phyloP scores from a whole-genome alignment of 1,140 invertebrate species.

The Eueides isabella region DNA sequence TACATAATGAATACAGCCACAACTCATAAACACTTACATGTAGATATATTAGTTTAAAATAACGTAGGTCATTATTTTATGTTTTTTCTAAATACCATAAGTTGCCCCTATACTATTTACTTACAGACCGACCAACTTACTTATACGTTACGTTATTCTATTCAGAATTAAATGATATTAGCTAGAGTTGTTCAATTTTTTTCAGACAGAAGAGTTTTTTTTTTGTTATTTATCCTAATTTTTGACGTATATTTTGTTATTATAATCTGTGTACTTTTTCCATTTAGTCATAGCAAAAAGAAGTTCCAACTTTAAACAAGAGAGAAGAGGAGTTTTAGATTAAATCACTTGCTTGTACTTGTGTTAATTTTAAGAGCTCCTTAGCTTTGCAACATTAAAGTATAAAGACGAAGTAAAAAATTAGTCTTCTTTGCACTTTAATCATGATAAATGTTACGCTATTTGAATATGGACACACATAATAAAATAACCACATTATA shows the following conservation, averaged over 20 bases:
- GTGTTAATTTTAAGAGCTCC: constrained; percentile 9
- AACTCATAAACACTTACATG: constrained; percentile 1
- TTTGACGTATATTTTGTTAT: background rate
- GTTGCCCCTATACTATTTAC: background rate
- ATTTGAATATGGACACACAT: constrained; percentile 34
- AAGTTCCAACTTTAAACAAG: background rate
- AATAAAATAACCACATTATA: constrained; percentile 18
- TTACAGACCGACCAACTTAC: background rate
- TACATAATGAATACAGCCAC: background rate
- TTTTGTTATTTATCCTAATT: background rate
- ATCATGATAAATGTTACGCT: constrained; percentile 11
- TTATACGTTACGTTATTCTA: background rate
- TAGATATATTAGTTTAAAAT: background rate
- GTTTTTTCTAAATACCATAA: background rate
- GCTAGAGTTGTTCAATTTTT: constrained; percentile 2
- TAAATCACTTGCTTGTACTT: constrained; percentile 10
- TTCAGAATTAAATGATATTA: background rate
- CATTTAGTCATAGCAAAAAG: constrained; percentile 9
- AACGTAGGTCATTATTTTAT: background rate
- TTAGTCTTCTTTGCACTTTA: constrained; percentile 24
- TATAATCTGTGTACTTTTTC: constrained; percentile 13
- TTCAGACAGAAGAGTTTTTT: constrained; percentile 12
- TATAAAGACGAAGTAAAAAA: constrained; percentile 12
- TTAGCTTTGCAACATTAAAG: constrained; percentile 12
- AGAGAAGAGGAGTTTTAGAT: constrained; percentile 3